Evolutionary conservation across 2,888 invertebrate species (phyloP).

Genomic region (Gibbula magus): DNA sequence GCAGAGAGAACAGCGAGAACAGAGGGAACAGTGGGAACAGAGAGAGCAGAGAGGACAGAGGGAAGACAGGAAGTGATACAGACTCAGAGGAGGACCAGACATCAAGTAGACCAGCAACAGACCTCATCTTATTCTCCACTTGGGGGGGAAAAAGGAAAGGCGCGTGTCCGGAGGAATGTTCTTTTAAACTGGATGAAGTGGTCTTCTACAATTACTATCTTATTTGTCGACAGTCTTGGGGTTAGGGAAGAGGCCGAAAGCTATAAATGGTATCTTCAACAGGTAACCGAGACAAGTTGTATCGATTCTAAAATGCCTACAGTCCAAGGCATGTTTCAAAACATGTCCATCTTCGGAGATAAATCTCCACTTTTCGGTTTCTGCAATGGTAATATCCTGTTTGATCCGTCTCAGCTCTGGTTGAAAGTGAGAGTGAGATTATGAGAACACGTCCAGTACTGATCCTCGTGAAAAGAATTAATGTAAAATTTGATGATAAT

Average conservation of each 20-base stretch:
- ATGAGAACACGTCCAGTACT: conserved; percentile 21
- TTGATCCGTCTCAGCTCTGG: conserved; percentile 27
- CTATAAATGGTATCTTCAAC: conserved; percentile 14
- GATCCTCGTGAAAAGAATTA: conserved; percentile 26
- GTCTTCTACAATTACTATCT: background rate
- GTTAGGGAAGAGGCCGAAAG: background rate
- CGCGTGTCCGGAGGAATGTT: conserved; percentile 23
- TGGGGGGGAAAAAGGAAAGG: conserved; percentile 28
- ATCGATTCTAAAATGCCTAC: conserved; percentile 27
- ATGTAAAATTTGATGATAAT: conserved; percentile 27
- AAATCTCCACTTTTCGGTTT: conserved; percentile 27
- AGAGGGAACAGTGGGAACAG: too few relatives aligned
- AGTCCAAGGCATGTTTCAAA: conserved; percentile 32
- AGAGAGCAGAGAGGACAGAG: too few relatives aligned
- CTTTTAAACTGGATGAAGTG: conserved; percentile 27
- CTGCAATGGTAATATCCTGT: conserved; percentile 34
- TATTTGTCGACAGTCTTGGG: conserved; percentile 22
- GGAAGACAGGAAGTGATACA: too few relatives aligned
- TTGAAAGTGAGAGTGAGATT: background rate
- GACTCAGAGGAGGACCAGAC: too few relatives aligned
- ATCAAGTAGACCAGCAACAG: too few relatives aligned
- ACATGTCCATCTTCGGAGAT: background rate
- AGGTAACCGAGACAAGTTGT: conserved; percentile 7
- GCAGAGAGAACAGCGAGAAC: too few relatives aligned
- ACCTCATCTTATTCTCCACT: conserved; percentile 27